These are phyloP conservation scores for Centropristis striata DNA, from an alignment of 2,113 vertebrate species.

Conservation along the genomic window DNA sequence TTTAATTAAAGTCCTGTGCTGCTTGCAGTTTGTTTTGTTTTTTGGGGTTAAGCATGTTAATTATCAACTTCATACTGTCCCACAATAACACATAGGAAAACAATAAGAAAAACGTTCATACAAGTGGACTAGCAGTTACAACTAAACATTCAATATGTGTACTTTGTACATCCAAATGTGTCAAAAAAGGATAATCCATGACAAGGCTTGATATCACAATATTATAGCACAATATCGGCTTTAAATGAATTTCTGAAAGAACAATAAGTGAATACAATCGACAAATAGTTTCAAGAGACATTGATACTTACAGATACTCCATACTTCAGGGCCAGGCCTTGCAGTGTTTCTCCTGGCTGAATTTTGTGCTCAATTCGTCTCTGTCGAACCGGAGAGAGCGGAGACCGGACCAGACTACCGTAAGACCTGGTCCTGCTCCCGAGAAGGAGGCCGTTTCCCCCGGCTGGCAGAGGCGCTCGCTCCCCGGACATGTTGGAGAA, in stretches of 20 bases:
- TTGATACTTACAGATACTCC: constrained; percentile 85
- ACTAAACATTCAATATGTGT: not conserved
- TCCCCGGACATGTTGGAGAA: constrained; percentile 75
- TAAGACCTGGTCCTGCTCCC: constrained; percentile 87
- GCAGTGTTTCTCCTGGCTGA: constrained; percentile 90
- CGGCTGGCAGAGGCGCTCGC: constrained; percentile 23
- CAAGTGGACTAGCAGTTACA: no score
- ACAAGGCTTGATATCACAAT: not conserved
- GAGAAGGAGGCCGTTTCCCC: constrained; percentile 69
- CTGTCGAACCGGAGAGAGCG: constrained; percentile 82
- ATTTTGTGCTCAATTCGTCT: constrained; percentile 86
- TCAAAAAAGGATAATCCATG: no score
- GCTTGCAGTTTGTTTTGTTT: no score
- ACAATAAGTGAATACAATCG: no score
- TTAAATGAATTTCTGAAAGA: not conserved
- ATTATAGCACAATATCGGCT: no score
- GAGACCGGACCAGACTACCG: constrained; percentile 88
- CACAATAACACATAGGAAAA: no score
- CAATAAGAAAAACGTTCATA: no score
- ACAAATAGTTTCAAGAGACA: not conserved
- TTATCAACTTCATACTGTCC: no score
- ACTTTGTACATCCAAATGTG: not conserved
- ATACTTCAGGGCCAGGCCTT: constrained; percentile 92
- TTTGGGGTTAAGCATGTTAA: no score
- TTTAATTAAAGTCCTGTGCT: no score